phyloP scores from a whole-genome alignment of 2,888 invertebrate species.

The Adineta ricciae region DNA sequence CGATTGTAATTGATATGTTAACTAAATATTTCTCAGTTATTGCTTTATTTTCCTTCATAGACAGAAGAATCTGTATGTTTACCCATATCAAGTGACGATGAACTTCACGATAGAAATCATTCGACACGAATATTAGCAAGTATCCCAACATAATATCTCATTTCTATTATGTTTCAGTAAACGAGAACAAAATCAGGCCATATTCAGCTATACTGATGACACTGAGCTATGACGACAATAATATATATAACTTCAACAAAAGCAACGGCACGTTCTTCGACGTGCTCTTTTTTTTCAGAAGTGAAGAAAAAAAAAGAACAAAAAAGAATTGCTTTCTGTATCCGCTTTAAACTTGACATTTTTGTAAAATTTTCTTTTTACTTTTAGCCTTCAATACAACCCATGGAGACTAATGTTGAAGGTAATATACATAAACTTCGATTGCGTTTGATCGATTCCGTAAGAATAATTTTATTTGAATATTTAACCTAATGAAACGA shows the following conservation, averaged over 20 bases:
- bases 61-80: neutral
- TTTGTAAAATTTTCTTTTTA: neutral
- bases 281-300: neutral
- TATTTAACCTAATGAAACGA: neutral
- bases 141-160: too few relatives aligned
- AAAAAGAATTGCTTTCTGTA: neutral
- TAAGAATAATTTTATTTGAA: neutral
- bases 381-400: neutral
- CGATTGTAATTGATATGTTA: too few relatives aligned
- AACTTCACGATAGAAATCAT: neutral
- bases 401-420: constrained; percentile 9
- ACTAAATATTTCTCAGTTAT: neutral
- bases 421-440: constrained; percentile 18
- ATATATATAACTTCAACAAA: neutral
- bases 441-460: constrained; percentile 7
- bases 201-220: too few relatives aligned
- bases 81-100: neutral
- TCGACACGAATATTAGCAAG: too few relatives aligned
- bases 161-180: neutral
- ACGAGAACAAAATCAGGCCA: neutral
- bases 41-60: neutral
- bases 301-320: neutral
- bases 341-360: neutral
- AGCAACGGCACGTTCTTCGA: neutral
- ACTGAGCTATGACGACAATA: neutral